phyloP scores from a whole-genome alignment of 2,113 vertebrate species.

The Dolichallabes microphthalmus region DNA sequence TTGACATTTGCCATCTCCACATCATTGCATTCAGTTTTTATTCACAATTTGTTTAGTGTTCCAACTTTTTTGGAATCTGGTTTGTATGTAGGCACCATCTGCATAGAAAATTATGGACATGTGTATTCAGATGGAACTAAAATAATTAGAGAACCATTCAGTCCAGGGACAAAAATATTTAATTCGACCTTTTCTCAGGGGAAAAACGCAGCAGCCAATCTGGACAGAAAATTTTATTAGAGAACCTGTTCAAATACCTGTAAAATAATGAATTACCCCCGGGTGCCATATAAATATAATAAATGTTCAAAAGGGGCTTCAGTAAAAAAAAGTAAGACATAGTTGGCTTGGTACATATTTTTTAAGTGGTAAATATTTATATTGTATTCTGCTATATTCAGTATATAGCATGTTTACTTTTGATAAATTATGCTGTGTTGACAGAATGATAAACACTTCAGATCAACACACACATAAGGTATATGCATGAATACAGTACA shows the following conservation, averaged over 20 bases:
- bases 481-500: too few relatives aligned
- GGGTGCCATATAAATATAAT: neutral
- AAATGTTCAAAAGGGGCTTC: neutral
- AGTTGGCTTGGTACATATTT: neutral
- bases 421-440: neutral
- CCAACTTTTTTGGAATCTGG: too few relatives aligned
- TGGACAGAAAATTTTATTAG: neutral
- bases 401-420: neutral
- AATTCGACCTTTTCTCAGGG: neutral
- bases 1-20: too few relatives aligned
- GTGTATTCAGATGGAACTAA: too few relatives aligned
- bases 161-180: too few relatives aligned
- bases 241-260: neutral
- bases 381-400: neutral
- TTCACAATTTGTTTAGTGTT: too few relatives aligned
- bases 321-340: neutral
- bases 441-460: neutral
- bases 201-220: neutral
- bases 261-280: neutral
- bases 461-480: too few relatives aligned
- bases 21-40: too few relatives aligned
- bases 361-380: neutral
- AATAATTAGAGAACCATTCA: too few relatives aligned
- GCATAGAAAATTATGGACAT: too few relatives aligned
- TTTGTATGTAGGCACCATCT: too few relatives aligned